Base-by-base conservation (phyloP, 2,888 invertebrate species). In the Idaea aversata region DNA sequence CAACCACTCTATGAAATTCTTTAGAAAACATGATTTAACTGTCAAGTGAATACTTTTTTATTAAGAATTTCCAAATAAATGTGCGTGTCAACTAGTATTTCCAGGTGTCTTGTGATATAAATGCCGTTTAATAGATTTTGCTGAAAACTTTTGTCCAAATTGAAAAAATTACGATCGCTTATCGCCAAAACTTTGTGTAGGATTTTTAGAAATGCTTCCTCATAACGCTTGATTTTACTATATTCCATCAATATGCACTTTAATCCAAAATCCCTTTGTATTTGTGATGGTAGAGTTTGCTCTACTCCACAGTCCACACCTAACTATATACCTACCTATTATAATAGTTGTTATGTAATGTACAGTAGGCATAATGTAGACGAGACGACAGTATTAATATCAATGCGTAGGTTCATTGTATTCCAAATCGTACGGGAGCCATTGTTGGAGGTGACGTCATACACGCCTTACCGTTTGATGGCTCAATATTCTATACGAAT, bases 341-440 rank as follows among this genome's bases (percentile, higher is more conserved):
- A 47, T 10, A 47, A 47, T 47, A 47, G 47, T 47, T 47, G 47
- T 13, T 47, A 47, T 47, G 47, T 47, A 25, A 25, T 25, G 25
- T 25, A 25, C 25, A 25, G 25, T 25, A 10, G 47, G 47, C 13
- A 47, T 47, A 47, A 47, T 47, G 47, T 47, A 10, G 47, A 47
- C 47, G 47, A 10, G 47, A 10, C 47, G 47, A 10, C 47, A 47
- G 62, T 36, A 47, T 47, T 47, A 47, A 13, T 47, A 47, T 47
- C 47, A 47, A 59, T 34, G 59, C 16, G 34, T 63, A 34, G 63
- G 61, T 64, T 68, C 64, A 72, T 73, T 73, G 73, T 73, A 72
- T 70, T 72, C 68, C 68, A 72, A 67, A 68, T 68, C 64, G 64
- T 70, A 70, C 66, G 66, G 69, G 61, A 72, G 73, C 71, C 70